Evolutionary conservation across 1,140 invertebrate species (phyloP).

Genomic region (Aphelenchoides besseyi): DNA sequence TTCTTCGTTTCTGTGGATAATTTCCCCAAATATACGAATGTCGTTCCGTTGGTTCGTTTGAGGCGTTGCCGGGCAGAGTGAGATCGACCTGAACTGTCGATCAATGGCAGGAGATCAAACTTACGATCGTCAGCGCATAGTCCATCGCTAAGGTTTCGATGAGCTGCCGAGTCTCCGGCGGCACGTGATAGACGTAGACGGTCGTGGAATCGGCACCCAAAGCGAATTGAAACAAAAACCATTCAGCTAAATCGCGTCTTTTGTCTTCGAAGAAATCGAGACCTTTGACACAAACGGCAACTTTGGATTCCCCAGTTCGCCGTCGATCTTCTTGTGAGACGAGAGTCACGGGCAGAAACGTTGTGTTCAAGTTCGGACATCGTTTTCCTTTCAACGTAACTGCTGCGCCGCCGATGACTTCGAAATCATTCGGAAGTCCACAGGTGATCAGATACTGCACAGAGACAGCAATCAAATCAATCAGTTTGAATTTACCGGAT

Average conservation of each 20-base stretch:
- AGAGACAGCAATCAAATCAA: not conserved
- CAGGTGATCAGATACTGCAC: constrained; percentile 49
- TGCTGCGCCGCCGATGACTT: not conserved
- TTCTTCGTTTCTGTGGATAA: constrained; percentile 82
- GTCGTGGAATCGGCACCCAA: constrained; percentile 87
- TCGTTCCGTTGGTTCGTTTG: constrained; percentile 72
- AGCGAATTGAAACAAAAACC: constrained; percentile 81
- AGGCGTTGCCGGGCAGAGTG: constrained; percentile 82
- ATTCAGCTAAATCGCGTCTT: constrained; percentile 83
- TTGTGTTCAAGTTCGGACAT: constrained; percentile 10
- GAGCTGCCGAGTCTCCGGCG: constrained; percentile 84
- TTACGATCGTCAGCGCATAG: not conserved
- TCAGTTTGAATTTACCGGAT: constrained; percentile 25
- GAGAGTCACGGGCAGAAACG: constrained; percentile 24
- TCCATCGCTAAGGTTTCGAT: constrained; percentile 68
- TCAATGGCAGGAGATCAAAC: not conserved
- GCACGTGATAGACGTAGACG: constrained; percentile 83
- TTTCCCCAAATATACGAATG: constrained; percentile 64
- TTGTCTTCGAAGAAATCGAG: constrained; percentile 86
- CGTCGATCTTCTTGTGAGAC: constrained; percentile 1
- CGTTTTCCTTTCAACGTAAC: constrained; percentile 22
- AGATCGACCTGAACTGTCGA: constrained; percentile 70
- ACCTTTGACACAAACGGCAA: constrained; percentile 90
- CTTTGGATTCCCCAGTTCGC: not conserved
- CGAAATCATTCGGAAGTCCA: constrained; percentile 39